phyloP scores from a whole-genome alignment of 1,140 invertebrate species.

The Drosophila ohnishii region DNA sequence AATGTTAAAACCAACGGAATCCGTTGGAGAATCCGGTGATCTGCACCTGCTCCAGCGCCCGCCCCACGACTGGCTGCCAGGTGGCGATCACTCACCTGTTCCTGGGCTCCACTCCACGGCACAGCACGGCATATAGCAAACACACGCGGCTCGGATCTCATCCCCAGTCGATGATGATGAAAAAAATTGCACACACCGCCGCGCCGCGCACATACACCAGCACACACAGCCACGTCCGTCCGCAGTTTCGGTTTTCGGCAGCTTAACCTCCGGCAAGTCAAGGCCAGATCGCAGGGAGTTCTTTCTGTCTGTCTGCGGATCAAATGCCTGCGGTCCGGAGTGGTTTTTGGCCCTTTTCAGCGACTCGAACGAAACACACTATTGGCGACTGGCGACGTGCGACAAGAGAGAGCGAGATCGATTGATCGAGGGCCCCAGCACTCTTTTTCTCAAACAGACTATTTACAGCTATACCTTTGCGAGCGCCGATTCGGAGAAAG shows the following conservation, averaged over 20 bases:
- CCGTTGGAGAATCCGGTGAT: slow-evolving; percentile 21
- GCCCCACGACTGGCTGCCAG: slow-evolving; percentile 17
- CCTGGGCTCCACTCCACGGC: slow-evolving; percentile 3
- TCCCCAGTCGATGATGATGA: slow-evolving; percentile 53
- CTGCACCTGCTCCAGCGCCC: slow-evolving; percentile 44
- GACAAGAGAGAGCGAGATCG: slow-evolving; percentile 12
- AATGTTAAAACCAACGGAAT: slow-evolving; percentile 46
- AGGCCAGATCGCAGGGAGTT: slow-evolving; percentile 33
- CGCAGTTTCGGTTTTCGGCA: slow-evolving; percentile 23
- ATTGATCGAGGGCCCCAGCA: slow-evolving; percentile 11
- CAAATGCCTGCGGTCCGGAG: neutral
- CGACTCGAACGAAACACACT: slow-evolving; percentile 20
- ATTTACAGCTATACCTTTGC: slow-evolving; percentile 9
- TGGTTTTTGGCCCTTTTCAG: slow-evolving; percentile 9
- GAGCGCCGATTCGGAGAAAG: neutral
- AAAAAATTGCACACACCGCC: slow-evolving; percentile 65
- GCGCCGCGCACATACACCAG: slow-evolving; percentile 33
- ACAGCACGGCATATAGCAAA: slow-evolving; percentile 17
- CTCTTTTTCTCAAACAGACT: neutral
- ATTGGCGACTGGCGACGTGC: neutral
- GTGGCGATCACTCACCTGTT: slow-evolving; percentile 55
- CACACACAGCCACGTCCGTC: slow-evolving; percentile 35
- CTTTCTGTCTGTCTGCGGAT: slow-evolving; percentile 3
- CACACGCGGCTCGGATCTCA: slow-evolving; percentile 47
- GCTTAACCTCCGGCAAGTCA: slow-evolving; percentile 49